Evolutionary conservation across 2,797 vertebrate genomes (phyloP).

Genomic region (Columba guinea): DNA sequence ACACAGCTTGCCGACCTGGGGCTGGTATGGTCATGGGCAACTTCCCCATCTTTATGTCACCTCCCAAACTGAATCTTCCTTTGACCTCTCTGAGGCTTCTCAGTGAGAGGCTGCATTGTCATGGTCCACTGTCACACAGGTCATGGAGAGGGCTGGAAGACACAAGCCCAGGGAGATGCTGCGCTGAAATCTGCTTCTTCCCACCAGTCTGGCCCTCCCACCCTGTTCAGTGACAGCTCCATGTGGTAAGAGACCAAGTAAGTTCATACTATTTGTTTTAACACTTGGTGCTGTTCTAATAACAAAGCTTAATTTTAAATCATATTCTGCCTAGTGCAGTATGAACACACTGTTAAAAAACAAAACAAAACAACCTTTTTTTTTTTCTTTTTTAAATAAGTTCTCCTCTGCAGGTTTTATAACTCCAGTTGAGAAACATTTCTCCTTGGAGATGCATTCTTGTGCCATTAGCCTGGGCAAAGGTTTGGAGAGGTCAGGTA

Average conservation of each 20-base stretch:
- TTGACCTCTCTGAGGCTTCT: not conserved
- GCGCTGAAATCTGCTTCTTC: not conserved
- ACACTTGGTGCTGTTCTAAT: not conserved
- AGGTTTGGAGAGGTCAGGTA: not conserved
- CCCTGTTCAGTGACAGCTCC: not conserved
- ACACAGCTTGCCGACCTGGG: not conserved
- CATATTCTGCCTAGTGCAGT: not conserved
- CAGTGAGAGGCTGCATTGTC: not conserved
- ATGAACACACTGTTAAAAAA: not conserved
- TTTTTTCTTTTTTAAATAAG: no score
- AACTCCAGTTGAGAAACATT: not conserved
- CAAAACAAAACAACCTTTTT: not conserved
- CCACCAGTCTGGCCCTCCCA: not conserved
- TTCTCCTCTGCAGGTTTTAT: not conserved
- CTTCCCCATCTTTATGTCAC: not conserved
- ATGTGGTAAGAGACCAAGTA: not conserved
- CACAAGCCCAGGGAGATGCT: not conserved
- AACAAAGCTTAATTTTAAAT: not conserved
- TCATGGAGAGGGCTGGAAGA: not conserved
- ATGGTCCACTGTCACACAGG: accelerated
- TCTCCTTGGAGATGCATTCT: not conserved
- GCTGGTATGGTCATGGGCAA: not conserved
- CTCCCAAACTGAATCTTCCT: not conserved
- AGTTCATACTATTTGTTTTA: not conserved
- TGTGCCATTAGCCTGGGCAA: not conserved